Evolutionary conservation across 1,140 invertebrate genomes (phyloP), one percentile per base, ranked within the genome.

Genomic region (Diorhabda elongata): DNA sequence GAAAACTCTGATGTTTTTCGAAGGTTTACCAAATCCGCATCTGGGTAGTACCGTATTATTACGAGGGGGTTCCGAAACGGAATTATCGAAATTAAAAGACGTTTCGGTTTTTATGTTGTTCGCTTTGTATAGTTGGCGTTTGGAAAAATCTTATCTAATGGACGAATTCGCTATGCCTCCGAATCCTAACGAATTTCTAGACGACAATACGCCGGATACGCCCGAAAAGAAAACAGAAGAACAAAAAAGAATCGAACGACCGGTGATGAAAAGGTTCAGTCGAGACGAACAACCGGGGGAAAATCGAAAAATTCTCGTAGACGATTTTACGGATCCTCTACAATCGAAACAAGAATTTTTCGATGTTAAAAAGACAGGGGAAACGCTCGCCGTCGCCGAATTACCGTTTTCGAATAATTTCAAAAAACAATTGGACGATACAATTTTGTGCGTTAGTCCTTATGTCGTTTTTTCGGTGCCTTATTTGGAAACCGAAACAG

Each of bases 1-100:
- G 3, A 98, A 98, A 85, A 96, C 93, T 0, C 80, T 98, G 2
- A 95, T 98, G 93, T 93, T 94, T 72, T 92, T 99, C 74, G 96
- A 98, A 82, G 94, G 95, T 2, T 94, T 96, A 77, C 88, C 90
- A 0, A 86, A 87, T 78, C 88, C 91, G 2, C 88, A 94, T 74
- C 84, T 97, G 1, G 96, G 96, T 0, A 95, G 93, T 76, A 96
- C 96, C 1, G 90, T 99, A 44, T 78, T 98, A 5, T 79, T 99
- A 1, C 87, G 95, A 45, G 97, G 97, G 0, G 91, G 87, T 3
- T 85, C 87, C 0, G 81, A 88, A 62, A 78, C 82, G 5, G 96
- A 99, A 81, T 83, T 99, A 5, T 86, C 87, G 7, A 87, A 88
- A 78, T 87, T 97, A 0, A 98, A 98, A 80, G 83, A 86, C 68